Base-by-base conservation (phyloP, 2,113 vertebrate species). In the Oxyruncus cristatus region DNA sequence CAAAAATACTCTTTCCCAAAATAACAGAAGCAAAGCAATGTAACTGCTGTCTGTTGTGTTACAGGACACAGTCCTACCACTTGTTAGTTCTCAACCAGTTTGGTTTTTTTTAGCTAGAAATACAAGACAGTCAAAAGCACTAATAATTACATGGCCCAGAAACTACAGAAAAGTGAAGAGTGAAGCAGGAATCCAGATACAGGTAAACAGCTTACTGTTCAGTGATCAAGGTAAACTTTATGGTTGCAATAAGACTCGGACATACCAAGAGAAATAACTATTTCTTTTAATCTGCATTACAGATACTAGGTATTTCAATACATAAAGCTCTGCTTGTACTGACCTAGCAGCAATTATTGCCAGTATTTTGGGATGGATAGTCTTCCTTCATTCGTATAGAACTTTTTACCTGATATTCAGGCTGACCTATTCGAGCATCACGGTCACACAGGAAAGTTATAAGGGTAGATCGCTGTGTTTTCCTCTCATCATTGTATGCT, bases 381-480 rank as follows among this genome's bases (percentile, higher is more conserved):
- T 26, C 7, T 74, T 79, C 32, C 24, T 20, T 71, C 66, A 9
- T 41, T 88, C 47, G 35, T 8, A 61, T 0, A 78, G 11, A 68
- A 79, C 18, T 68, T 56, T 94, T 89, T 85, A 99, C 99, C 99
- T 99, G 99, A 88, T 99, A 99, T 46, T 99, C 98, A 2, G 99
- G 99, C 37, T 97, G 89, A 35, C 99, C 99, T 9, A 85, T 90
- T 56, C 98, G 98, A 4, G 98, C 99, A 7, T 98, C 96, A 23
- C 18, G 98, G 93, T 99, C 99, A 76, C 99, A 99, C 6, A 99
- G 98, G 77, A 99, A 99, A 68, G 99, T 99, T 97, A 99, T 99
- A 47, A 98, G 97, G 0, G 99, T 98, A 55, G 99, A 98, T 50
- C 99, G 97, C 2, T 53, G 97, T 0, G 98, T 99, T 85, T 98